Base-by-base conservation (phyloP, 2,113 vertebrate species). In the Megalops atlanticus region DNA sequence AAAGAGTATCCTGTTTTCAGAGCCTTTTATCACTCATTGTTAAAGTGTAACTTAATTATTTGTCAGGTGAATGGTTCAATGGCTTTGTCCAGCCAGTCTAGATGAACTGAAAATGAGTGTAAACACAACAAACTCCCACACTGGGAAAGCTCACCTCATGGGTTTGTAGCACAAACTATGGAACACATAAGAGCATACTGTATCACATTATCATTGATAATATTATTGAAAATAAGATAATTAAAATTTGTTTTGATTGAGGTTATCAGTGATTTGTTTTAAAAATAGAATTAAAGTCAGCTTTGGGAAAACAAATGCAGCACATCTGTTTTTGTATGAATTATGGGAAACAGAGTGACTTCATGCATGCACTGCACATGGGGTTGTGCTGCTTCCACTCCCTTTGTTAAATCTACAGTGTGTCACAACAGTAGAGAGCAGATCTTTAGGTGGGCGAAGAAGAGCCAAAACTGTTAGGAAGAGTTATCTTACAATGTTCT, bases 61-160 rank as follows among this genome's bases (percentile, higher is more conserved):
- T 73, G 69, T 80, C 43, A 52, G 69, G 36, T 73, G 45, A 73
- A 80, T 39, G 71, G 49, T 75, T 81, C 76, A 76, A 35, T 68
- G 52, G 40, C 40, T 81, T 64, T 35, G 72, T 27, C 6, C 39
- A 68, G 73, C 12, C 16, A 39, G 39, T n/a, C 49, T 41, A 45
- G 73, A 81, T 33, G 72, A 38, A 49, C 24, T 21, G 49, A 40
- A 74, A 75, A 16, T 38, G 16, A 52, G 31, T 21, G 14, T 21
- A 80, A 39, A 33, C 18, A 16, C 49, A 12, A 49, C 14, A 36
- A 74, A 27, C 27, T 45, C n/a, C n/a, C 10, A 40, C 16, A 7
- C 24, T 33, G 74, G 27, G 27, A 45, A n/a, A 18, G 12, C 38
- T 11, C 31, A 3, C 24, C 16, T 47, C 10, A 15, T 35, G 43